Evolutionary conservation across 2,888 invertebrate genomes (phyloP).

Genomic region (Autographa gamma): DNA sequence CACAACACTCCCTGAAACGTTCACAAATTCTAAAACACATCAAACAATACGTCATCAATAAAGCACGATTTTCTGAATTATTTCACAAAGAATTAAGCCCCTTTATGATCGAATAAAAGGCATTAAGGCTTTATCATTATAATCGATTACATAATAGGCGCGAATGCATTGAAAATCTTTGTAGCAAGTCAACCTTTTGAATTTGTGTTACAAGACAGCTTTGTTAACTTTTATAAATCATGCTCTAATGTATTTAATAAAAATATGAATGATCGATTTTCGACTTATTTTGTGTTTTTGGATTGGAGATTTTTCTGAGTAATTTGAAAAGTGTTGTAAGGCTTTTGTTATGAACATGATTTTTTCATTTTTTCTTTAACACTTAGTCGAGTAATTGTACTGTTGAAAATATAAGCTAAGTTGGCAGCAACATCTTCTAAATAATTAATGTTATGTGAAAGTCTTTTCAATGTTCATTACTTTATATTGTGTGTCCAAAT

Average conservation of each 20-base stretch:
- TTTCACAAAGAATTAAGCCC: slow-evolving; percentile 48
- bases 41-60: slow-evolving; percentile 43
- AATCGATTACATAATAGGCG: slow-evolving; percentile 34
- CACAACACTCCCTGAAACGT: neutral
- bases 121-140: slow-evolving; percentile 41
- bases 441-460: too few relatives aligned
- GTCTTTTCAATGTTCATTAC: too few relatives aligned
- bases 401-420: too few relatives aligned
- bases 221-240: slow-evolving; percentile 30
- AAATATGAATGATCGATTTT: slow-evolving; percentile 1
- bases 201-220: slow-evolving; percentile 26
- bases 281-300: neutral
- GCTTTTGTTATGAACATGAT: neutral
- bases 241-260: slow-evolving; percentile 13
- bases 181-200: slow-evolving; percentile 43
- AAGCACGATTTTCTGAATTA: slow-evolving; percentile 48
- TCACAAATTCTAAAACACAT: slow-evolving; percentile 24
- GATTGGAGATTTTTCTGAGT: neutral
- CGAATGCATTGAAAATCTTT: slow-evolving; percentile 18
- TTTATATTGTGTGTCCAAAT: too few relatives aligned
- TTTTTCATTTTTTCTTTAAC: too few relatives aligned
- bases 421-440: too few relatives aligned
- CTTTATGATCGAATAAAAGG: slow-evolving; percentile 26
- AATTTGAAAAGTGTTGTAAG: neutral
- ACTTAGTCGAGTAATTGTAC: too few relatives aligned